These are phyloP conservation scores for Steatornis caripensis DNA, from an alignment of 2,113 vertebrate species.

Conservation along the genomic window DNA sequence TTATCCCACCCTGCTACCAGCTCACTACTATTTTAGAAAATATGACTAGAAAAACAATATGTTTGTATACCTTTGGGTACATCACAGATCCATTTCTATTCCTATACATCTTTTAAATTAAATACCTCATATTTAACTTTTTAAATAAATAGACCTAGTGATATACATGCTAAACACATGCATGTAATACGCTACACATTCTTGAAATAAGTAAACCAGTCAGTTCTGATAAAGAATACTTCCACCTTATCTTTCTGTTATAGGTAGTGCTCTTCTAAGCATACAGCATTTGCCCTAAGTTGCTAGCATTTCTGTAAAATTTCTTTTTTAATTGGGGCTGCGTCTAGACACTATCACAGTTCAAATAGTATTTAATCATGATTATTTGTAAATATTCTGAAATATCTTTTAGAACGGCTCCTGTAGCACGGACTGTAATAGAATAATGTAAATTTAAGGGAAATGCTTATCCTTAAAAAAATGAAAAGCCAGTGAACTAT, in stretches of 20 bases:
- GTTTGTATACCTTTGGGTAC: not conserved
- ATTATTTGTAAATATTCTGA: not conserved
- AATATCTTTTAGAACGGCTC: not conserved
- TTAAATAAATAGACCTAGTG: not conserved
- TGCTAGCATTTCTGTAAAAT: not conserved
- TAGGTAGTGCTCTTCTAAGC: not conserved
- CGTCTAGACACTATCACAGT: not conserved
- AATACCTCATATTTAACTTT: not conserved
- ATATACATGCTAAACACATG: not conserved
- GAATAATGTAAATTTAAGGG: not conserved
- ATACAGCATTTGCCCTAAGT: not conserved
- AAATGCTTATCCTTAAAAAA: not conserved
- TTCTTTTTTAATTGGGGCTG: not conserved
- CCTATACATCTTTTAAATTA: not conserved
- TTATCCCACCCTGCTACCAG: not conserved
- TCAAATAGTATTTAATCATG: not conserved
- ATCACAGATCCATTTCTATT: not conserved
- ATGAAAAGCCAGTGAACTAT: not conserved
- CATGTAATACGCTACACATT: not conserved
- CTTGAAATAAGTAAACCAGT: not conserved
- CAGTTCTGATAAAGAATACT: not conserved
- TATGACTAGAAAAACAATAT: not conserved
- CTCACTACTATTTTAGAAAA: not conserved
- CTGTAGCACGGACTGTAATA: not conserved
- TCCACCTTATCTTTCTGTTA: not conserved